These are phyloP conservation scores for Pollenia labialis DNA, from an alignment of 2,888 invertebrate genomes.

Conservation along the genomic window DNA sequence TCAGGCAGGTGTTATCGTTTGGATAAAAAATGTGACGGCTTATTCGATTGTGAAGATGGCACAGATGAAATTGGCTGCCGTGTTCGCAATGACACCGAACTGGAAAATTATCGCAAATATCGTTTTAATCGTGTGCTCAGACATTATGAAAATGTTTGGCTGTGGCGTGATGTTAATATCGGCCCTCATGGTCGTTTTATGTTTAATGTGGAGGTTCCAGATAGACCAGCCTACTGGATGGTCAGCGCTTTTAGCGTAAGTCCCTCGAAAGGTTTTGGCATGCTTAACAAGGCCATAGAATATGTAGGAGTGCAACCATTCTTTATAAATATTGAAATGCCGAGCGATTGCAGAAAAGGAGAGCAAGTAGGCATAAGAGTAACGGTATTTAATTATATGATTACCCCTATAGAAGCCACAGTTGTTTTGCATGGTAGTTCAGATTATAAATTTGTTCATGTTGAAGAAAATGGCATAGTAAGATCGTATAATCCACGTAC, in stretches of 20 bases:
- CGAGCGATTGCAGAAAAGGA: slow-evolving; percentile 91
- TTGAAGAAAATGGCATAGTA: slow-evolving; percentile 93
- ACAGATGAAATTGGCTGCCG: slow-evolving; percentile 93
- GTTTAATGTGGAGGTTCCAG: slow-evolving; percentile 93
- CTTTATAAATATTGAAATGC: slow-evolving; percentile 97
- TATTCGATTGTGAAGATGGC: slow-evolving; percentile 91
- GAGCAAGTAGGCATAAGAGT: slow-evolving; percentile 97
- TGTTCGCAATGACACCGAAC: slow-evolving; percentile 87
- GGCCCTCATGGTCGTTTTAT: slow-evolving; percentile 95
- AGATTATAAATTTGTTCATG: slow-evolving; percentile 96
- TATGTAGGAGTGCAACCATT: slow-evolving; percentile 96
- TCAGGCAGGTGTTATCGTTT: slow-evolving; percentile 91
- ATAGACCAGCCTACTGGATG: slow-evolving; percentile 95
- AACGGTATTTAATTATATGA: slow-evolving; percentile 97
- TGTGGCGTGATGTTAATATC: slow-evolving; percentile 97
- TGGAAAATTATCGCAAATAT: slow-evolving; percentile 89
- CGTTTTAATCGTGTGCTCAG: slow-evolving; percentile 94
- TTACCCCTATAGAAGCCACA: slow-evolving; percentile 91
- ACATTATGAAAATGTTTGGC: slow-evolving; percentile 97
- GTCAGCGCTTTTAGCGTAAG: slow-evolving; percentile 96
- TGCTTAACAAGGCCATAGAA: slow-evolving; percentile 91
- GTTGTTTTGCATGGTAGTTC: slow-evolving; percentile 93
- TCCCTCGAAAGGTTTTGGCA: slow-evolving; percentile 93
- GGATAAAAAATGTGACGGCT: slow-evolving; percentile 91
- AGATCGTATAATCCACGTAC: slow-evolving; percentile 95